Conservation (phyloP, 2,113 vertebrate species). For the Dasyornis broadbenti region DNA sequence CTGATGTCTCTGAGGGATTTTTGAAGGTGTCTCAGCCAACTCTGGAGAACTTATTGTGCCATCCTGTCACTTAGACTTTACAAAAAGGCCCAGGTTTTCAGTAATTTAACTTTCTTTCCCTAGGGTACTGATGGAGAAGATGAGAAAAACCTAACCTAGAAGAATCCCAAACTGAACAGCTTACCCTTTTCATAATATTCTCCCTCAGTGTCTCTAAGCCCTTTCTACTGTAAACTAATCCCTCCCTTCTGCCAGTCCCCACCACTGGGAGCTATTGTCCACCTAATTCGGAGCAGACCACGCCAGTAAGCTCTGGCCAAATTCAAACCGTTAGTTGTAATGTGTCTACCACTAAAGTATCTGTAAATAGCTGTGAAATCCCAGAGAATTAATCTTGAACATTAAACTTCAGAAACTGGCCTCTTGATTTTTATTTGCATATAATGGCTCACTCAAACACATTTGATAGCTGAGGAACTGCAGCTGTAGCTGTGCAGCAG, state of each 20-base stretch:
- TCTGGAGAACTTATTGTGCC: neutral
- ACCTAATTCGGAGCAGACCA: slow-evolving; percentile 15
- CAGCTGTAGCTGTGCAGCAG: neutral
- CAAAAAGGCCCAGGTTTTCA: neutral
- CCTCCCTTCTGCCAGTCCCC: neutral
- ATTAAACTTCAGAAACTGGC: neutral
- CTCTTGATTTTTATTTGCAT: neutral
- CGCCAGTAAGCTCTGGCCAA: neutral
- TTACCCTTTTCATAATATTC: neutral
- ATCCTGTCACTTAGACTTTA: neutral
- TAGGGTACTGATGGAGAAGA: neutral
- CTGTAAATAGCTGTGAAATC: slow-evolving; percentile 3
- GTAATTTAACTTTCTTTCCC: neutral
- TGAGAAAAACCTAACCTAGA: neutral
- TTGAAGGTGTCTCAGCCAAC: neutral
- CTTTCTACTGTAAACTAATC: neutral
- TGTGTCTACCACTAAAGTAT: neutral
- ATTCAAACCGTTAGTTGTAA: neutral
- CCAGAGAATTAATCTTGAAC: neutral
- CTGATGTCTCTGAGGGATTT: neutral
- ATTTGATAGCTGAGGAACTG: neutral
- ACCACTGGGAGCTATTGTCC: neutral
- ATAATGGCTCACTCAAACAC: neutral
- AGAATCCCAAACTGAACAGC: neutral
- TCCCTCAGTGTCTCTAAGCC: neutral